Conservation (phyloP, 1,140 invertebrate species). For the Neotoxoptera formosana region DNA sequence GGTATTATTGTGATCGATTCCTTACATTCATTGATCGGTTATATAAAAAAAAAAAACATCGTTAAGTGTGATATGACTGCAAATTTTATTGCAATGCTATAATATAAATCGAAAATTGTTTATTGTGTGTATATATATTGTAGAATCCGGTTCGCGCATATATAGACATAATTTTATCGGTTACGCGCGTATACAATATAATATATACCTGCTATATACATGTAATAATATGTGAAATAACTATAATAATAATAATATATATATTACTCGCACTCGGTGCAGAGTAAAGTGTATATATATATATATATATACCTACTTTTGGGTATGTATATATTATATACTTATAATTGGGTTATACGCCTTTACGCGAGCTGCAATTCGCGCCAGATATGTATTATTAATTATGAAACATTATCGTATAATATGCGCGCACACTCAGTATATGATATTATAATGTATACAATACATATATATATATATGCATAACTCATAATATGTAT, state of each 20-base stretch:
- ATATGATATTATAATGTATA: too few relatives aligned
- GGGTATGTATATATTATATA: not conserved
- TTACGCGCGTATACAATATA: not conserved
- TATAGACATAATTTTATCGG: not conserved
- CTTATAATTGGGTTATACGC: not conserved
- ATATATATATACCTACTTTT: not conserved
- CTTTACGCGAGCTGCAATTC: not conserved
- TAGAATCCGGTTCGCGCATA: not conserved
- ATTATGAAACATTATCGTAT: not conserved
- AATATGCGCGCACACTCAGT: not conserved
- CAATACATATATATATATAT: too few relatives aligned
- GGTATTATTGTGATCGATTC: too few relatives aligned
- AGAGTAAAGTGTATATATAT: not conserved
- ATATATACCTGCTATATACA: too few relatives aligned
- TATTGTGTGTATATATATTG: not conserved
- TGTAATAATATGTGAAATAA: not conserved
- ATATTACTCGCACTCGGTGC: not conserved
- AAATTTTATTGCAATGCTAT: not conserved
- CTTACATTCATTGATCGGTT: not conserved
- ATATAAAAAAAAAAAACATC: not conserved
- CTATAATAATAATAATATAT: not conserved
- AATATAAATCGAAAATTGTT: not conserved
- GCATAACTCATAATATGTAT: too few relatives aligned
- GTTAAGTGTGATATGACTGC: not conserved
- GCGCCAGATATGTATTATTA: not conserved